Percentiles rank a stretch among this genome's conserved stretches.
phyloP scores from a whole-genome alignment of 2,888 invertebrate genomes.

The Caenorhabditis becei region DNA sequence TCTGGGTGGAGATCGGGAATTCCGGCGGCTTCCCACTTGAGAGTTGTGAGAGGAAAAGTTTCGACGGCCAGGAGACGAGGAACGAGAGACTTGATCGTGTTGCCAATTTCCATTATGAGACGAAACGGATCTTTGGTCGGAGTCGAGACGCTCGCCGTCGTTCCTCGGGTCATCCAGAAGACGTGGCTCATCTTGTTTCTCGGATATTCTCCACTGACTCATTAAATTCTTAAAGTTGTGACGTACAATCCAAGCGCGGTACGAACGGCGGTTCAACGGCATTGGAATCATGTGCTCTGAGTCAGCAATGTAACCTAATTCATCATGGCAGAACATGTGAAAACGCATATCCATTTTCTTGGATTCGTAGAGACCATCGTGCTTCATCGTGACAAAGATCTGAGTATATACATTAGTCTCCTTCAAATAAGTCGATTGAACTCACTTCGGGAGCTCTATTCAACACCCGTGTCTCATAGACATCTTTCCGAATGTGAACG shows the following conservation, averaged over 20 bases:
- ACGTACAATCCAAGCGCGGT: slow-evolving; percentile 10
- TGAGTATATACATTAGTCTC: background rate
- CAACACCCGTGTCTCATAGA: background rate
- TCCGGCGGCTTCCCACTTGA: too few species aligned
- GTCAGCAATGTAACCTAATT: slow-evolving; percentile 13
- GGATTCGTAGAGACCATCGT: background rate
- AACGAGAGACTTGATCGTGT: too few species aligned
- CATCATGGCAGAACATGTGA: background rate
- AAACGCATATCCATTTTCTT: background rate
- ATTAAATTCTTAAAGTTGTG: background rate
- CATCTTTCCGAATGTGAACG: background rate
- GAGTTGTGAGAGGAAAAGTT: too few species aligned
- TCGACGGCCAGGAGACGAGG: background rate
- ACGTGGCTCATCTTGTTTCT: slow-evolving; percentile 9
- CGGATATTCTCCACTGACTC: slow-evolving; percentile 29
- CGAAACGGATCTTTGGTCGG: background rate
- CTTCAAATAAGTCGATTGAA: background rate
- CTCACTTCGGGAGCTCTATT: slow-evolving; percentile 6
- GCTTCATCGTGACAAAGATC: background rate
- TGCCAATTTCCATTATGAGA: background rate
- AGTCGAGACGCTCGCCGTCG: too few species aligned
- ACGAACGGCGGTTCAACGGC: background rate
- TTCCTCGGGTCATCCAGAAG: too few species aligned
- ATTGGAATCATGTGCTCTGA: background rate
- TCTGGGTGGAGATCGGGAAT: too few species aligned